Evolutionary conservation across 2,888 invertebrate species (phyloP).

Genomic region (Desoria tigrina): DNA sequence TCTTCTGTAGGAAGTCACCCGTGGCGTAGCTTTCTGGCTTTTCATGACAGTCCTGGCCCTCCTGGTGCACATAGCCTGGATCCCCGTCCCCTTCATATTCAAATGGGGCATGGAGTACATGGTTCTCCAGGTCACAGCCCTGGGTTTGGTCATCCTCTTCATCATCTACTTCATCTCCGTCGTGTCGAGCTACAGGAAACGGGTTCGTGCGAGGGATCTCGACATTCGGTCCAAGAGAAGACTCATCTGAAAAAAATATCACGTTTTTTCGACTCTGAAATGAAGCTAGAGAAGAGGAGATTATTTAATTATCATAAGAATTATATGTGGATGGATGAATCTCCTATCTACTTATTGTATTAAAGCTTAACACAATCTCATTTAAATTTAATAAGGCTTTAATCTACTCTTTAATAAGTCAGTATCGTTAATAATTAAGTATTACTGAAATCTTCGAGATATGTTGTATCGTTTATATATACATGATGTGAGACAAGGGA

Average conservation of each 20-base stretch:
- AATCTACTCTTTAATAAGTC: too few relatives aligned
- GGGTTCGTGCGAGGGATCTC: slow-evolving; percentile 45
- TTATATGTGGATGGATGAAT: too few relatives aligned
- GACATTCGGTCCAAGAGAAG: slow-evolving; percentile 48
- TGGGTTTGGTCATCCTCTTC: slow-evolving; percentile 42
- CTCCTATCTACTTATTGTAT: too few relatives aligned
- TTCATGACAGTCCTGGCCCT: slow-evolving; percentile 39
- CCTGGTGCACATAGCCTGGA: slow-evolving; percentile 44
- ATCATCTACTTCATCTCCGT: slow-evolving; percentile 50
- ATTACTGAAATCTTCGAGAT: too few relatives aligned
- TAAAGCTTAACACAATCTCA: too few relatives aligned
- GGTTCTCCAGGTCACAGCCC: slow-evolving; percentile 45
- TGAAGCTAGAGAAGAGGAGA: too few relatives aligned
- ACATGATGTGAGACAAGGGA: too few relatives aligned
- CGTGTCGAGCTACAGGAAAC: slow-evolving; percentile 45
- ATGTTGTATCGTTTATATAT: too few relatives aligned
- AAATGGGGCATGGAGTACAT: slow-evolving; percentile 48
- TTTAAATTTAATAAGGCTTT: too few relatives aligned
- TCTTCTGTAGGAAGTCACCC: slow-evolving; percentile 43
- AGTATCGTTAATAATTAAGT: too few relatives aligned
- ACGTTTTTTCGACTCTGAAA: too few relatives aligned
- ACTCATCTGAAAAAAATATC: slow-evolving; percentile 50
- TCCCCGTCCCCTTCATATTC: slow-evolving; percentile 49
- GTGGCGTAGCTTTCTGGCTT: slow-evolving; percentile 49
- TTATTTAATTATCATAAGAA: too few relatives aligned